A percentile compares a stretch with the other conserved stretches of the same genome.
Evolutionary conservation across 1,140 invertebrate species (phyloP).

Genomic region (Colletes latitarsis): DNA sequence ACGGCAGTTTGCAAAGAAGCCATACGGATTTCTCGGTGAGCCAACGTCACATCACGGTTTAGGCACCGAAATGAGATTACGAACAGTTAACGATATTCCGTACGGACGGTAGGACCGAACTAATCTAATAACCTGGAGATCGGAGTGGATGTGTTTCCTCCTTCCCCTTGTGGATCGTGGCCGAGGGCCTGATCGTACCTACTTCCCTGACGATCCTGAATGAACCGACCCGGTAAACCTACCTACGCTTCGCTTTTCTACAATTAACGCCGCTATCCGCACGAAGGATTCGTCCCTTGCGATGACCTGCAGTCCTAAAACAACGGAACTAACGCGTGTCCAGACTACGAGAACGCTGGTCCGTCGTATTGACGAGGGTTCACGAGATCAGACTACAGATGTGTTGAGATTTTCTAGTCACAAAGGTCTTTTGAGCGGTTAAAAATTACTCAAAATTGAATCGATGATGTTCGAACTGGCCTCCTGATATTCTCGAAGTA

Average conservation of each 20-base stretch:
- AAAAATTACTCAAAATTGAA: neutral
- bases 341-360: conserved; percentile 37
- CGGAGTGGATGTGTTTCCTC: conserved; percentile 42
- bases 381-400: neutral
- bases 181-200: conserved; percentile 44
- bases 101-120: conserved; percentile 58
- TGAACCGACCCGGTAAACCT: conserved; percentile 56
- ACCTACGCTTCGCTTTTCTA: conserved; percentile 59
- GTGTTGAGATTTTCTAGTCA: conserved; percentile 3
- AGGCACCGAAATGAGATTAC: conserved; percentile 62
- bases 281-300: conserved; percentile 52
- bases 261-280: conserved; percentile 65
- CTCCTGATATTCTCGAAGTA: too few relatives aligned
- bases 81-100: conserved; percentile 66
- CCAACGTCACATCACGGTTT: conserved; percentile 53
- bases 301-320: conserved; percentile 65
- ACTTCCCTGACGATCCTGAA: conserved; percentile 38
- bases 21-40: conserved; percentile 52
- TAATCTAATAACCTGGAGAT: conserved; percentile 67
- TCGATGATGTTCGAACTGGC: neutral
- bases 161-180: conserved; percentile 8
- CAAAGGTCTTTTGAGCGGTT: too few relatives aligned
- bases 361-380: neutral
- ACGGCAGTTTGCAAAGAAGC: conserved; percentile 54
- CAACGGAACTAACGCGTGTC: conserved; percentile 65